These are phyloP conservation scores for Rallus crepitans DNA, from an alignment of 2,797 vertebrate species.

Conservation along the genomic window DNA sequence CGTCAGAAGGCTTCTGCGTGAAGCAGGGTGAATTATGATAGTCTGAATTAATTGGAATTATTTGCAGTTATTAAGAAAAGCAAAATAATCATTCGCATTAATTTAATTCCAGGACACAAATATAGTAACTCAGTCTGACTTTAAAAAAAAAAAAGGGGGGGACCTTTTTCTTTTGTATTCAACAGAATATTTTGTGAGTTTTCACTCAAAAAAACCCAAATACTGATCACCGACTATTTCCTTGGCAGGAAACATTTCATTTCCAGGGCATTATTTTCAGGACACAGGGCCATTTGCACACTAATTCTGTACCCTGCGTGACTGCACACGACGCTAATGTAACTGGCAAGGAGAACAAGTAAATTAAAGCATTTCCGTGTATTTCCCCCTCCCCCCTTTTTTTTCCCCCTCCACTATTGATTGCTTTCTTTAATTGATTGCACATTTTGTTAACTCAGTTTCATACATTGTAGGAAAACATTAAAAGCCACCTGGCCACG, in stretches of 20 bases:
- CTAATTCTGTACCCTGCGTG: not conserved
- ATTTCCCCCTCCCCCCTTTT: not conserved
- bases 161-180: not conserved
- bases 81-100: not conserved
- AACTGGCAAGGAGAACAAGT: not conserved
- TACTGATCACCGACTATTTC: not conserved
- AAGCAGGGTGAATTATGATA: not conserved
- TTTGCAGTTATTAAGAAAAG: constrained; percentile 18
- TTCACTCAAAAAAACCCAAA: not conserved
- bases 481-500: accelerated
- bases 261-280: not conserved
- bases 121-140: not conserved
- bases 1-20: not conserved
- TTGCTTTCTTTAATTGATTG: not conserved
- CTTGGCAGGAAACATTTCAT: not conserved
- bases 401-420: accelerated
- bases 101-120: not conserved
- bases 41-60: not conserved
- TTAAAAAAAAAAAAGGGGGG: not conserved
- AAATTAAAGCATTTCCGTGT: not conserved
- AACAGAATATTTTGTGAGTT: not conserved
- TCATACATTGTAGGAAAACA: not conserved
- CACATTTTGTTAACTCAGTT: not conserved
- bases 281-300: not conserved
- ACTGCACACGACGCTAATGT: not conserved